Conservation (phyloP, 2,113 vertebrate genomes). For the Catharus minimus region DNA sequence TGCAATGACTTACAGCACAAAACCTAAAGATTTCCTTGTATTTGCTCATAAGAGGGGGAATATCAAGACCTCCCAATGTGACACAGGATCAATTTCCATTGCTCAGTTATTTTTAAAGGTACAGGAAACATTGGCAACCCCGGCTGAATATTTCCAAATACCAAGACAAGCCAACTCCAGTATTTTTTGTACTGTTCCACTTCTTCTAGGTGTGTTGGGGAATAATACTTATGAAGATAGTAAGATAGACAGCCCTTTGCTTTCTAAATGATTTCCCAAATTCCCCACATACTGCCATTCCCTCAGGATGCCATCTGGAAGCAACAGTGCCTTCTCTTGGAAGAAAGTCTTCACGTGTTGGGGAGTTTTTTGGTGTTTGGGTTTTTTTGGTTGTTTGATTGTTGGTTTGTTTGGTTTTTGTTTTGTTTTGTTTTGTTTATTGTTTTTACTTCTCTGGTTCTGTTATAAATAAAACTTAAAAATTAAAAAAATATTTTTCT, state of each 20-base stretch:
- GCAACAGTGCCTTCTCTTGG: neutral
- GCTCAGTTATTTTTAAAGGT: neutral
- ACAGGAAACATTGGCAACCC: fast-evolving
- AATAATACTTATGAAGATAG: neutral
- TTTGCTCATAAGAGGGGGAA: neutral
- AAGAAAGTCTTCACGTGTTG: neutral
- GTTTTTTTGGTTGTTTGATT: too few relatives aligned
- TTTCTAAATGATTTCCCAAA: neutral
- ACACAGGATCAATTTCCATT: neutral
- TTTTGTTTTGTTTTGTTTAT: neutral
- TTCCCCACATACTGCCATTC: neutral
- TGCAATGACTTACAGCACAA: neutral
- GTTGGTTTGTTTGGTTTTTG: too few relatives aligned
- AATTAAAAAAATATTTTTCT: neutral
- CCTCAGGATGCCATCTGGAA: neutral
- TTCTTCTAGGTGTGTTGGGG: neutral
- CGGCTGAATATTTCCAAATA: neutral
- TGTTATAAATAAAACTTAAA: neutral
- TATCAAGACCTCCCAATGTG: neutral
- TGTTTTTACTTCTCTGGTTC: neutral
- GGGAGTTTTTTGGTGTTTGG: too few relatives aligned
- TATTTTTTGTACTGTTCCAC: neutral
- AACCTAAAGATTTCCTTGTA: neutral
- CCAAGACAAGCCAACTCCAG: neutral
- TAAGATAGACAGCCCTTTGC: neutral